Percentiles rank a stretch among this genome's conserved stretches.
These are phyloP conservation scores for Actinia tenebrosa DNA, from an alignment of 64 coral and sea anemone species.

Conservation along the genomic window DNA sequence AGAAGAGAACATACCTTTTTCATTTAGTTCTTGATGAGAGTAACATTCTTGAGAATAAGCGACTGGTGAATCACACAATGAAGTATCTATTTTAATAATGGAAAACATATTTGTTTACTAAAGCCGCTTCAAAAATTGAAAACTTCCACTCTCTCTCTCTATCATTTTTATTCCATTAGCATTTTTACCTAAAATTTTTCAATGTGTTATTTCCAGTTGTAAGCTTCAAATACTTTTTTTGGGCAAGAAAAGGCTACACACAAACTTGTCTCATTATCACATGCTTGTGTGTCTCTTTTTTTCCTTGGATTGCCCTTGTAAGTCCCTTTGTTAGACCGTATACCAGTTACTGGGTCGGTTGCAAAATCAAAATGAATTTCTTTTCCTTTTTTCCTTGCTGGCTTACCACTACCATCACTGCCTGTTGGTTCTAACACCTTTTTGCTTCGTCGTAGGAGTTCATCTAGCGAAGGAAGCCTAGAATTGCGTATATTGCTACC, in stretches of 20 bases:
- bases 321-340: neutral
- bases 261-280: neutral
- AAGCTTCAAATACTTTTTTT: neutral
- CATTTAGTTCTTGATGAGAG: neutral
- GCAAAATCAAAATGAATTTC: conserved; percentile 1
- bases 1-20: conserved; percentile 3
- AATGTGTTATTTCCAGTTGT: neutral
- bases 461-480: neutral
- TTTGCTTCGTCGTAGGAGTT: neutral
- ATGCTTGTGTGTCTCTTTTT: neutral
- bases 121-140: neutral
- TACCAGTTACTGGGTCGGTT: neutral
- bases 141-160: too few relatives aligned
- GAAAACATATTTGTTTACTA: neutral
- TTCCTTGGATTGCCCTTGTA: neutral
- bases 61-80: neutral
- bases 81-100: neutral
- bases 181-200: too few relatives aligned
- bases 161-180: too few relatives aligned
- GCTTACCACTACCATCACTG: neutral
- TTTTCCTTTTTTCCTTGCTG: neutral
- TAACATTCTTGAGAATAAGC: neutral
- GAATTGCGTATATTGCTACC: conserved; percentile 5
- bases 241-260: neutral
- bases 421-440: neutral